Conservation (phyloP, 2,113 vertebrate species). For the Phalacrocorax pelagicus region DNA sequence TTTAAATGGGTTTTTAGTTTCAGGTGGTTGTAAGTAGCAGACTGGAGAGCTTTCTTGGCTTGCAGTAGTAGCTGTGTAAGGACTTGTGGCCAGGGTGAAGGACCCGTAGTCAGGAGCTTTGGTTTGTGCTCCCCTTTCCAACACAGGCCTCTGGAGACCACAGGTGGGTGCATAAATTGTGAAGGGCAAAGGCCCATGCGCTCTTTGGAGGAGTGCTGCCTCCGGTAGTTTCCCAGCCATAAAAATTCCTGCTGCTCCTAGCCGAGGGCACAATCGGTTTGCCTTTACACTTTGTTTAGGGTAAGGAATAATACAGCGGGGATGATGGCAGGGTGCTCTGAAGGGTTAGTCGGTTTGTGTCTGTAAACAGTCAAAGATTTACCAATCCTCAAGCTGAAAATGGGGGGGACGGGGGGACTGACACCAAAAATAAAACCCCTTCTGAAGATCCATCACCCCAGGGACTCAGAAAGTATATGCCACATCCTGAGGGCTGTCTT, state of each 20-base stretch:
- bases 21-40: background rate
- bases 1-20: background rate
- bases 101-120: fast-evolving
- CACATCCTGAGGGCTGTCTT: background rate
- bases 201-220: background rate
- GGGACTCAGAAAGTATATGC: background rate
- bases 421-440: background rate
- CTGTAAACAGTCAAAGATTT: background rate
- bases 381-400: background rate
- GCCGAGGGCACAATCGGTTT: background rate
- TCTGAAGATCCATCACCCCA: background rate
- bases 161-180: fast-evolving
- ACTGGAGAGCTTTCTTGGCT: background rate
- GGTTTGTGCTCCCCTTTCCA: background rate
- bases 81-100: background rate
- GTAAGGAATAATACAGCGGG: background rate
- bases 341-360: background rate
- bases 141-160: fast-evolving
- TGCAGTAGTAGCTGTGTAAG: background rate
- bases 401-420: fast-evolving
- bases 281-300: background rate
- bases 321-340: background rate
- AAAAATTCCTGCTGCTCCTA: background rate
- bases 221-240: background rate
- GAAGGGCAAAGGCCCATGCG: background rate